Evolutionary conservation across 1,140 invertebrate species (phyloP), one percentile per base, ranked within the genome.

Genomic region (Drosophila mojavensis): DNA sequence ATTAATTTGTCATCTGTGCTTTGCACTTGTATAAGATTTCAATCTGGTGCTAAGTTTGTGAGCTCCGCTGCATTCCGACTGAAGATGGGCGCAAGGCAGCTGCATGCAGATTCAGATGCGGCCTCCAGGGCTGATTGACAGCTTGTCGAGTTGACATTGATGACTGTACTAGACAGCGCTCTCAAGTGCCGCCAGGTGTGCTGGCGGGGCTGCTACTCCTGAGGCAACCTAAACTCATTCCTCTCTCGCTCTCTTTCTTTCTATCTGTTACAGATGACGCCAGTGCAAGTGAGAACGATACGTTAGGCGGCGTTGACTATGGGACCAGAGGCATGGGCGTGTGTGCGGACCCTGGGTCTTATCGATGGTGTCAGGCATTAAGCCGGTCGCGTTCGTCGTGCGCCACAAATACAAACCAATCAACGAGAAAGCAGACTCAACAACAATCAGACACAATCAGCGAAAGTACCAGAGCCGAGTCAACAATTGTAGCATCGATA

Each of bases 311-410:
- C 95, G 94, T 94, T 94, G 95, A 96, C 95, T 94, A 96, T 96
- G 95, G 95, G 94, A 96, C 94, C 94, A 95, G 94, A 95, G 95
- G 95, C 94, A 96, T 96, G 95, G 95, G 95, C 94, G 94, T 95
- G 95, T 94, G 94, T 94, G 94, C 94, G 93, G 93, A 94, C 94
- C 94, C 93, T 94, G 94, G 94, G 95, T 95, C 94, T 94, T 94
- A 93, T 94, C 94, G 94, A 94, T 94, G 94, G 94, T 94, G 93
- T 94, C 94, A 84, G 92, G 91, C 91, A 91, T 84, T 92, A 73
- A 92, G 91, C 91, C 88, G 86, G 79, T 83, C 91, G 81, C 90
- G 82, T 82, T 81, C 81, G 79, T 79, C 86, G 81, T 80, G 75
- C 79, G 82, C 88, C 75, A 82, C 54, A 65, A 65, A 64, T 17